Percentiles rank a stretch among this genome's conserved stretches.
phyloP scores from a whole-genome alignment of 2,888 invertebrate species.

The Rhagonycha lutea region DNA sequence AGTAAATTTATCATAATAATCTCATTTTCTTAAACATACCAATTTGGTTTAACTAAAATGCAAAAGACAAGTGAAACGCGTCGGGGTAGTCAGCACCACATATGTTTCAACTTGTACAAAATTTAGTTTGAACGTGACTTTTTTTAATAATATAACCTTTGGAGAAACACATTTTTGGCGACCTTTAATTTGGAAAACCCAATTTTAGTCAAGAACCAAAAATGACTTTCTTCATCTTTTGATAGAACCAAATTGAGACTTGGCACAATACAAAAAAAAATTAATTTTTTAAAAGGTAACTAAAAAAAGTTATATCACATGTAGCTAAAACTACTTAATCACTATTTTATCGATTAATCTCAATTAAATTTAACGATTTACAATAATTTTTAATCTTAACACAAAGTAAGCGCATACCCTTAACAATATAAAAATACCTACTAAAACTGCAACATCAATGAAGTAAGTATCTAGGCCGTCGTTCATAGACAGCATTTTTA shows the following conservation, averaged over 20 bases:
- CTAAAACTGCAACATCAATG: slow-evolving; percentile 82
- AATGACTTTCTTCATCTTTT: neutral
- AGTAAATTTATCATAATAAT: neutral
- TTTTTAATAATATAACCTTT: neutral
- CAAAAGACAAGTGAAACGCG: neutral
- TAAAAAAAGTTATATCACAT: slow-evolving; percentile 27
- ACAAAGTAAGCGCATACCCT: slow-evolving; percentile 82
- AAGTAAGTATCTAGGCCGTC: slow-evolving; percentile 67
- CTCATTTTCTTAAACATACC: neutral
- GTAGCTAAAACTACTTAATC: slow-evolving; percentile 16
- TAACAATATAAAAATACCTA: slow-evolving; percentile 77
- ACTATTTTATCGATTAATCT: neutral
- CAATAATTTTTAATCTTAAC: slow-evolving; percentile 76
- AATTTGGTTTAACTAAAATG: neutral
- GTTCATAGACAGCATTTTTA: slow-evolving; percentile 85
- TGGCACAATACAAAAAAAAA: neutral
- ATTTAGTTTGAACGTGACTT: neutral
- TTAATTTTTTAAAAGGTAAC: neutral
- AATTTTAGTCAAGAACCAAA: neutral
- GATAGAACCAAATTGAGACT: neutral
- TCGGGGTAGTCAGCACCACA: no score
- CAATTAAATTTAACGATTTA: slow-evolving; percentile 41
- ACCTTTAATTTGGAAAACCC: no score
- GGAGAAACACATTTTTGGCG: neutral
- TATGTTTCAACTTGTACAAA: neutral